Conservation (phyloP, 1,140 invertebrate species). For the Diprion similis region DNA sequence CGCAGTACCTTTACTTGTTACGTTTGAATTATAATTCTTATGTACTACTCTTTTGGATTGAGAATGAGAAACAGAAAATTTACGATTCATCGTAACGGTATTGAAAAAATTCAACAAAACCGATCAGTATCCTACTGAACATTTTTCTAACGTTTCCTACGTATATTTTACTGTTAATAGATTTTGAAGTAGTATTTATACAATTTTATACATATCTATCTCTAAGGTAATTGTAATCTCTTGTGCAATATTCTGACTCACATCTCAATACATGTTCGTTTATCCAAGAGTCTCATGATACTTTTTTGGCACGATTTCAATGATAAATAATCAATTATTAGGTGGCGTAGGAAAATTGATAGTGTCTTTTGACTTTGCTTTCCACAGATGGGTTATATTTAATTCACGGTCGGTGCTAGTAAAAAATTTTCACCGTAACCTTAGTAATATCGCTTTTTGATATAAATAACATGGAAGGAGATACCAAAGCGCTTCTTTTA, state of each 20-base stretch:
- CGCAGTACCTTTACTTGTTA: background rate
- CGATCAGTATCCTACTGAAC: background rate
- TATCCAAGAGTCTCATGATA: background rate
- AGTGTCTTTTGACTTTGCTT: too few species aligned
- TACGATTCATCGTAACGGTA: background rate
- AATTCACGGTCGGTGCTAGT: too few species aligned
- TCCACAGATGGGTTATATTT: too few species aligned
- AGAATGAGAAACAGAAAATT: background rate
- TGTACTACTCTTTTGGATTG: background rate
- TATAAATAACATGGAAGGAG: too few species aligned
- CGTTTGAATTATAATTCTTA: background rate
- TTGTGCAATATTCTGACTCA: background rate
- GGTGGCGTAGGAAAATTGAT: too few species aligned
- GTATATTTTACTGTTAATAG: background rate
- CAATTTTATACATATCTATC: background rate
- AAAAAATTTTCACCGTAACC: too few species aligned
- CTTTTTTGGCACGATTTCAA: slow-evolving; percentile 6
- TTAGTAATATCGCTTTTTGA: too few species aligned
- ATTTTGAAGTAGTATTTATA: background rate
- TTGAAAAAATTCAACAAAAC: background rate
- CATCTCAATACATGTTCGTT: background rate
- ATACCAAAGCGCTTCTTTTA: too few species aligned
- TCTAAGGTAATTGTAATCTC: background rate
- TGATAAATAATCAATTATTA: background rate
- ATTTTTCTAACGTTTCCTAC: background rate